Evolutionary conservation across 2,888 invertebrate genomes (phyloP), one percentile per base, ranked within the genome.

Genomic region (Nycteola revayana): DNA sequence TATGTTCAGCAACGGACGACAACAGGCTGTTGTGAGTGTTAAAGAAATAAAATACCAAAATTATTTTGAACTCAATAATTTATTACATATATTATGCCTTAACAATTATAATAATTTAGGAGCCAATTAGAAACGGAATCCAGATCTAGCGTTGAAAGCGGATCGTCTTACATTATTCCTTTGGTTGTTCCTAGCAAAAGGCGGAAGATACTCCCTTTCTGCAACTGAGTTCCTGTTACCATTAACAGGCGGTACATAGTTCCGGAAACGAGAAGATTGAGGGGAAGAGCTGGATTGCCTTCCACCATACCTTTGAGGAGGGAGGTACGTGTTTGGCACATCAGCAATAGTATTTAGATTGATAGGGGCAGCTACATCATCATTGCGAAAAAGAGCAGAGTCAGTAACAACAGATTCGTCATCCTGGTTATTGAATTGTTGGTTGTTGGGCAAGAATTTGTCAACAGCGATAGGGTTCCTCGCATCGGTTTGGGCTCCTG

Each of bases 351-450:
- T 10, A 11, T 32, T 36, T 0, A 30, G 10, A 9, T 42, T 38
- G 11, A 22, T 9, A 31, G 25, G 3, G 9, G 34, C 47, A 0
- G 22, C 8, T 28, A 23, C 4, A 9, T 32, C 47, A 0, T 34
- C 32, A 9, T 39, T 45, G 10, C 39, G 22, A 9, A 35, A 11
- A 1, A 28, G 8, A 28, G 77, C 80, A 4, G 77, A 61, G 60
- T 73, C 72, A 9, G 76, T 72, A 1, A 75, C 68, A 2, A 83
- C 53, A 0, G 76, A 35, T 32, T 82, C 79, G 7, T 68, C 62
- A 22, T 48, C 56, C 4, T 55, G 55, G 31, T 51, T 57, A 34
- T 54, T 56, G 21, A 7, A 2, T n/a, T 21, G 21, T 26, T 37
- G 39, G 32, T 7, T 42, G 40, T 35, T 37, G 10, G 9, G 55